Evolutionary conservation across 2,888 invertebrate species (phyloP), one percentile per base, ranked within the genome.

Genomic region (Odontomyia ornata): DNA sequence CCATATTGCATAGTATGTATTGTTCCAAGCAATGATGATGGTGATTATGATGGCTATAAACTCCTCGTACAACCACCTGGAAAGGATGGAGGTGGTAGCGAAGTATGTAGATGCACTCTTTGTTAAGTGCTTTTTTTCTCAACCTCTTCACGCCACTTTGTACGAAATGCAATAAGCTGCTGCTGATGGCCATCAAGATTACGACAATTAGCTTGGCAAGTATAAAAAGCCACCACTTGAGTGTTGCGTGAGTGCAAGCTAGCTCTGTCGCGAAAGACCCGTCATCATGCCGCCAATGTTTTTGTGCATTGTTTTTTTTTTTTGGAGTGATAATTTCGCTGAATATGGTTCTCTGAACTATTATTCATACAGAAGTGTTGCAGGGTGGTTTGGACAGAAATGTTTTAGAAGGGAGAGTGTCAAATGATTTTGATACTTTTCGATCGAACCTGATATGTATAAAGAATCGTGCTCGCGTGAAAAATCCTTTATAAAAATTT

Each of bases 211-310:
- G 43, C 65, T 21, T 1, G 28, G 18, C 27, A 13, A 36, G 43
- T 36, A 65, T 43, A 65, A 65, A 65, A 65, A 65, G 30, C 36
- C 23, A 65, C 65, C 65, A 65, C 65, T 65, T 65, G 43, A 30
- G 18, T 65, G 65, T 65, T 65, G 30, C 65, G 65, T 65, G 65
- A 30, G 65, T 65, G 65, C 18, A n/a, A n/a, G n/a, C n/a, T 65
- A 18, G 36, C 36, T 43, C 18, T 64, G 65, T 65, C 65, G 65
- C 65, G 36, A 36, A 65, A 65, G 65, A 43, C 9, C 65, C 65
- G 65, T 43, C 65, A 65, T 27, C 1, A 43, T 36, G 43, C 43
- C 43, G 65, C 36, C 65, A 18, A n/a, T 11, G 15, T 56, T 18
- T 43, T 43, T 43, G 13, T 43, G 3, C 18, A 15, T 52, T 52